Evolutionary conservation across 2,797 vertebrate genomes (phyloP), one percentile per base, ranked within the genome.

Genomic region (Artibeus lituratus): DNA sequence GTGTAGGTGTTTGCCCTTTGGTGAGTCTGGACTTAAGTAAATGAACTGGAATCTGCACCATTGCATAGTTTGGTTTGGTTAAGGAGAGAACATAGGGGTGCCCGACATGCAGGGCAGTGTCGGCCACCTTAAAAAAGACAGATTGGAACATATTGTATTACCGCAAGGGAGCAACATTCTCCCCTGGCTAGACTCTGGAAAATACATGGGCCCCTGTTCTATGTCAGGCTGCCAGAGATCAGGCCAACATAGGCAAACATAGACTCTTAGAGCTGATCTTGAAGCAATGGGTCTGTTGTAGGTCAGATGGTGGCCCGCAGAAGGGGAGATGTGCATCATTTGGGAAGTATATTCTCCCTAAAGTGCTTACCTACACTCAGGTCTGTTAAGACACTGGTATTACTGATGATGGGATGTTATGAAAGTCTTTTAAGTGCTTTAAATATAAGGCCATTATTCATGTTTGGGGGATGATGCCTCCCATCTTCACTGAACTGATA

Each of bases 1-100:
- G 72, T 26, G 44, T 42, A 49, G 87, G 4, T 94, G 51, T 94
- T 95, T 92, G 87, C 35, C 55, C 37, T 67, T 77, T 95, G 69
- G 85, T 81, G 62, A 59, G 29, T 53, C 89, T 74, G 81, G 29
- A 93, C 21, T 65, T 83, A 37, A 37, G 15, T 55, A 83, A 95
- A 92, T 44, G 35, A 94, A 55, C 74, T 29, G 26, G 59, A 67
- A 76, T 92, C 83, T 67, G 51, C 24, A 24, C 73, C 67, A 8
- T 35, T 42, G 35, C 81, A 29, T 1, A 53, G 81, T 57, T 95
- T 77, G 90, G 85, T 83, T 49, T 81, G 88, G 24, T 29, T 26
- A 29, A 65, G 44, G 53, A 21, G 8, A 91, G 44, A 59, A 37
- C 22, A 32, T 32, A 87, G 74, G 42, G 62, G 26, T 76, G 44